Conservation (phyloP, 2,888 invertebrate genomes). For the Eremobia ochroleuca region DNA sequence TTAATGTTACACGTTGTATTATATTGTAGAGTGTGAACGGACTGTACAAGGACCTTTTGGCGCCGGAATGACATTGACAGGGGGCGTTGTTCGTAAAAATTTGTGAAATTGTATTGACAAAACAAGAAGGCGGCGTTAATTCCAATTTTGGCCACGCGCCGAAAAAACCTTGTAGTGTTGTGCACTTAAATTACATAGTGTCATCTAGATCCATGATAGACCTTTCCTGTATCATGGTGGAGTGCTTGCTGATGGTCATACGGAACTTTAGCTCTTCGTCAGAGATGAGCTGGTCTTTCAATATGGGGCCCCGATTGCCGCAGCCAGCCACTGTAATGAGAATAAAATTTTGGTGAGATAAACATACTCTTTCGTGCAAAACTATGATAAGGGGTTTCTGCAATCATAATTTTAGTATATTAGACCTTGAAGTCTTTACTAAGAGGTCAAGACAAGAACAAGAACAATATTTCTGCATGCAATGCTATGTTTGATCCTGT, state of each 20-base stretch:
- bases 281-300: constrained; percentile 75
- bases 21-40: too few relatives aligned
- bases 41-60: background rate
- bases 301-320: constrained; percentile 82
- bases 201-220: constrained; percentile 76
- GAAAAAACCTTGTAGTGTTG: background rate
- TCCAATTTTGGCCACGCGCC: background rate
- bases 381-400: background rate
- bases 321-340: constrained; percentile 86
- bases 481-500: background rate
- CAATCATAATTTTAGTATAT: background rate
- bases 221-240: constrained; percentile 81
- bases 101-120: background rate
- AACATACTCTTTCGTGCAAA: background rate
- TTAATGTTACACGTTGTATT: too few relatives aligned
- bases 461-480: background rate
- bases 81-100: background rate
- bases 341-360: constrained; percentile 7
- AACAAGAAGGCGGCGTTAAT: background rate
- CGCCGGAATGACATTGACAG: background rate
- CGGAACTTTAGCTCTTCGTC: constrained; percentile 86
- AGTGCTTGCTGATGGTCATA: constrained; percentile 79
- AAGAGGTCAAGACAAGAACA: background rate
- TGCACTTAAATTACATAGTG: constrained; percentile 39
- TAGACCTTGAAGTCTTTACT: background rate